Conservation (phyloP, 1,140 invertebrate species). For the Diorhabda elongata region DNA sequence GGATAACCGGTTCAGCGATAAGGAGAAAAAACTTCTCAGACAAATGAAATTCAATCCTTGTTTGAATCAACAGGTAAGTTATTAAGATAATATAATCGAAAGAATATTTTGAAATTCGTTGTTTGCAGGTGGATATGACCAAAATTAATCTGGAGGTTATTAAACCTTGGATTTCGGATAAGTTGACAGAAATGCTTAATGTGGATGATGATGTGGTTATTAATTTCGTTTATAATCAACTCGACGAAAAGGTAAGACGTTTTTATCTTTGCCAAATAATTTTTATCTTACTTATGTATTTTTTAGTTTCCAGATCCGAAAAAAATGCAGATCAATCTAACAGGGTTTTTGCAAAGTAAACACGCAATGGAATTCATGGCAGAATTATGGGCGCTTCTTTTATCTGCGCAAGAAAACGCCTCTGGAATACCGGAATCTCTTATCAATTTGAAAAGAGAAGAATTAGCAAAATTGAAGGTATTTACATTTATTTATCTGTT, state of each 20-base stretch:
- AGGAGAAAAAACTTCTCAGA: slow-evolving; percentile 98
- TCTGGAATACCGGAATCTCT: slow-evolving; percentile 91
- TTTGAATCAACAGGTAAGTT: slow-evolving; percentile 76
- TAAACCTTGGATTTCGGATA: slow-evolving; percentile 98
- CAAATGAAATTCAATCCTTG: slow-evolving; percentile 97
- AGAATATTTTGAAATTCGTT: slow-evolving; percentile 6
- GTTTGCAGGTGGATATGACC: slow-evolving; percentile 89
- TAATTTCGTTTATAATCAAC: slow-evolving; percentile 98
- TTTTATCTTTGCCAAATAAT: not conserved
- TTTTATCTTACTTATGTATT: slow-evolving; percentile 23
- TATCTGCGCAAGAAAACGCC: slow-evolving; percentile 92
- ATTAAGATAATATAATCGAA: not conserved
- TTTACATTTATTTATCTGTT: too few relatives aligned
- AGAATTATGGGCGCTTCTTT: slow-evolving; percentile 91
- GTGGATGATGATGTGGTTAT: slow-evolving; percentile 98
- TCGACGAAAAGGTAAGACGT: slow-evolving; percentile 81
- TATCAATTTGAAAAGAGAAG: slow-evolving; percentile 93
- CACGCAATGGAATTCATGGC: slow-evolving; percentile 97
- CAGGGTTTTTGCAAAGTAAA: slow-evolving; percentile 97
- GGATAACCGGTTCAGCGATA: slow-evolving; percentile 97
- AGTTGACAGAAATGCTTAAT: slow-evolving; percentile 89
- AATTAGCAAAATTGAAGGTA: slow-evolving; percentile 82
- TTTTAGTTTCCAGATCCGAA: slow-evolving; percentile 90
- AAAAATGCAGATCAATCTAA: slow-evolving; percentile 99
- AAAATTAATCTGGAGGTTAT: slow-evolving; percentile 97